A percentile compares a stretch with the other conserved stretches of the same genome.
Conservation (phyloP, 2,888 invertebrate species). For the Bedellia somnulentella region DNA sequence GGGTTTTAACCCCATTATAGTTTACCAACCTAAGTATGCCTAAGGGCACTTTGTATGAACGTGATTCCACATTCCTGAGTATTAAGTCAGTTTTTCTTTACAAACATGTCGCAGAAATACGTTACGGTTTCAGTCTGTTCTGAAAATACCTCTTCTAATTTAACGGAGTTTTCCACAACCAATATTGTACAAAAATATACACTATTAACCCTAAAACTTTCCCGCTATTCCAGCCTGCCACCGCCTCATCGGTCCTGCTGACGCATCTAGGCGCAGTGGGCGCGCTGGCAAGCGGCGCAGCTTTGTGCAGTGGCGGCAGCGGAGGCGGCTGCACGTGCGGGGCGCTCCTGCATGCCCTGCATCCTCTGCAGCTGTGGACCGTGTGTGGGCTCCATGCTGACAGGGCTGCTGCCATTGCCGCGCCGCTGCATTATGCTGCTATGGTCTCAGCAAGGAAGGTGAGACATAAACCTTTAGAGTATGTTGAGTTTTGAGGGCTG, state of each 20-base stretch:
- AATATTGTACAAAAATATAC: too few species aligned
- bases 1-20: too few species aligned
- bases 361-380: conserved; percentile 77
- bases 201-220: too few species aligned
- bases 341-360: conserved; percentile 69
- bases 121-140: too few species aligned
- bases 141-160: too few species aligned
- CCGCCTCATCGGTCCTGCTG: conserved; percentile 72
- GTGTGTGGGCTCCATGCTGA: conserved; percentile 79
- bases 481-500: too few species aligned
- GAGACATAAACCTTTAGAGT: conserved; percentile 4
- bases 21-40: too few species aligned
- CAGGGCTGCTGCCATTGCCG: conserved; percentile 78
- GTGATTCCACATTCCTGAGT: too few species aligned
- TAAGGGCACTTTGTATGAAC: too few species aligned
- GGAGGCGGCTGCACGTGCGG: conserved; percentile 69
- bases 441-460: conserved; percentile 74
- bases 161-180: too few species aligned
- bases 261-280: conserved; percentile 74
- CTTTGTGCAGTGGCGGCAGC: conserved; percentile 64
- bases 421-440: conserved; percentile 78
- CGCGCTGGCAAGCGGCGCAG: conserved; percentile 67
- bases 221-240: conserved; percentile 63
- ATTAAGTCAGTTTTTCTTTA: too few species aligned
- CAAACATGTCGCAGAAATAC: too few species aligned